These are phyloP conservation scores for Drosophila mayri DNA, from an alignment of 1,140 invertebrate genomes.

Conservation along the genomic window DNA sequence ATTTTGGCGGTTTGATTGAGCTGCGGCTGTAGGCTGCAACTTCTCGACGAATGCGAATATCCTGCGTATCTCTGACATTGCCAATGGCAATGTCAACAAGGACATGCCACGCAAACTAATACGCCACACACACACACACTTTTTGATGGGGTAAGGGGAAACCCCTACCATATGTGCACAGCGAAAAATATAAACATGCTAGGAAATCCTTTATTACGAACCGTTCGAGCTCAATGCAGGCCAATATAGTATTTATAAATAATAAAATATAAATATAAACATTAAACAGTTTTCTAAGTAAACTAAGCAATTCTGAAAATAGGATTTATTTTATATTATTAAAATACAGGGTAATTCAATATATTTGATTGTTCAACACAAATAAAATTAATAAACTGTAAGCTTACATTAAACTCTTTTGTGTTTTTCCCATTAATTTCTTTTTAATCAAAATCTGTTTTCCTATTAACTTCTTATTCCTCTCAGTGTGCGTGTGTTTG, in stretches of 20 bases:
- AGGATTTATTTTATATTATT: too few relatives aligned
- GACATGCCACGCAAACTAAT: constrained; percentile 74
- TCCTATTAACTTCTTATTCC: not conserved
- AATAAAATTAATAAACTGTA: not conserved
- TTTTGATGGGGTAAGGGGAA: not conserved
- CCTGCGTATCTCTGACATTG: constrained; percentile 18
- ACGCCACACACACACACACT: constrained; percentile 28
- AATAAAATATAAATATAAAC: too few relatives aligned
- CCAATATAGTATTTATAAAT: too few relatives aligned
- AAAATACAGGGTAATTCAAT: too few relatives aligned
- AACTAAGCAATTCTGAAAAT: not conserved
- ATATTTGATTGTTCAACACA: not conserved
- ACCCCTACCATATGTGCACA: constrained; percentile 11
- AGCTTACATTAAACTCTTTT: not conserved
- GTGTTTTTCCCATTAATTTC: not conserved
- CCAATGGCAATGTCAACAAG: constrained; percentile 77
- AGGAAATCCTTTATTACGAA: too few relatives aligned
- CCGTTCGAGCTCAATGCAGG: too few relatives aligned
- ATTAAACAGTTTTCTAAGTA: not conserved
- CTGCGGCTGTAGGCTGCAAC: constrained; percentile 16
- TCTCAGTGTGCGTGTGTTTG: constrained; percentile 49
- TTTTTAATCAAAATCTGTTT: not conserved
- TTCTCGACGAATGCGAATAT: not conserved
- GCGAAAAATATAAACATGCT: not conserved
- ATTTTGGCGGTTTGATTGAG: constrained; percentile 62